Percentiles rank a stretch among this genome's conserved stretches.
Evolutionary conservation across 2,113 vertebrate species (phyloP).

Genomic region (Gallinago paraguaiae): DNA sequence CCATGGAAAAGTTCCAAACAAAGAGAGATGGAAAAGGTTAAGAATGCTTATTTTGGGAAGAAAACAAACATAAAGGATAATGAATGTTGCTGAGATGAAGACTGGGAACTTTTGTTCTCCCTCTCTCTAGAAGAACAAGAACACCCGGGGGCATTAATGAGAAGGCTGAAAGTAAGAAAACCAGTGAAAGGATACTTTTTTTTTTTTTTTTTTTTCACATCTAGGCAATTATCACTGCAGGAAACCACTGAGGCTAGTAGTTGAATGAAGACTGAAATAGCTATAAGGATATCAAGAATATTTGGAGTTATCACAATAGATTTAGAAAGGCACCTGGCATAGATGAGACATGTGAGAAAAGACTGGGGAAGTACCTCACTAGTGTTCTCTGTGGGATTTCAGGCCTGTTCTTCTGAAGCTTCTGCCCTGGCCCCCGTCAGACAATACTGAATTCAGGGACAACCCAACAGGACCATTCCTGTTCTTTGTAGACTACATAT

Average conservation of each 20-base stretch:
- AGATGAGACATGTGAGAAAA: neutral
- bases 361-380: neutral
- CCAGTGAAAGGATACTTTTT: neutral
- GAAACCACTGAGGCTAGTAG: neutral
- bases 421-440: neutral
- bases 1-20: neutral
- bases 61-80: conserved; percentile 20
- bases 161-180: neutral
- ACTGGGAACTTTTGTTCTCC: conserved; percentile 8
- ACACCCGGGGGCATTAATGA: neutral
- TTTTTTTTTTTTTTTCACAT: neutral
- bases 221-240: neutral
- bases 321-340: neutral
- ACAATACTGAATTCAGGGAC: neutral
- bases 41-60: conserved; percentile 5
- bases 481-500: neutral
- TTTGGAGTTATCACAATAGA: neutral
- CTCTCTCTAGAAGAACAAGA: neutral
- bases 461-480: neutral
- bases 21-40: neutral
- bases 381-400: neutral
- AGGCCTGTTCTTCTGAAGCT: neutral
- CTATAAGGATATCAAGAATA: neutral
- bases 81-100: neutral
- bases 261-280: neutral